Evolutionary conservation across 1,140 invertebrate genomes (phyloP), one percentile per base, ranked within the genome.

Genomic region (Apis dorsata): DNA sequence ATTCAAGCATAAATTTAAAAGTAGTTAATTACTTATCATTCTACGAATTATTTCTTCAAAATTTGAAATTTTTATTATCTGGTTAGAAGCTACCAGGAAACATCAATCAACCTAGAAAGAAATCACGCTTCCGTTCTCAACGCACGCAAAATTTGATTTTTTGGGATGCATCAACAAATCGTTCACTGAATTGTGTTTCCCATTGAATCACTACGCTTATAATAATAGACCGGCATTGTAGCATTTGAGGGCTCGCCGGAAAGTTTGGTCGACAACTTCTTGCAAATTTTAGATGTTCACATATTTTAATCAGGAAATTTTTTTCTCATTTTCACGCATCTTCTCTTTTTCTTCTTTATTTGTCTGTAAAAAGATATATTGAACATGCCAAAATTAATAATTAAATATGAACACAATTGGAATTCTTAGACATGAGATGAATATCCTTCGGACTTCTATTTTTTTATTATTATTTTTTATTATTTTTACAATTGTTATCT

Each of bases 261-360:
- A 87, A 87, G 81, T 87, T 87, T 86, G 81, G 53, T 53, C 63
- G 65, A 77, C 59, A 63, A 80, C 76, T 77, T 86, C 57, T 62
- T 51, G 21, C 17, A 53, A 55, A 87, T 77, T 83, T 62, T 65
- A 73, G 11, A 60, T 34, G 57, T 59, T 3, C 28, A 53, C 28
- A 49, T 53, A 12, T 81, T 65, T 5, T 19, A 28, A 9, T 53
- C n/a, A 70, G 53, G n/a, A 24, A 62, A 79, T 53, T 71, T 0
- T 55, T 79, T 79, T 70, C 44, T 55, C 17, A 28, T 53, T 65
- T 24, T 4, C 15, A 51, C 28, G 19, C 10, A 1, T 5, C 51
- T 28, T 7, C 0, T 59, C 34, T 11, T 9, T 12, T 17, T 15
- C 57, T 2, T 12, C 2, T 49, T 55, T 17, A 11, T 17, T n/a